Evolutionary conservation across 2,797 vertebrate species (phyloP).

Genomic region (Artibeus jamaicensis): DNA sequence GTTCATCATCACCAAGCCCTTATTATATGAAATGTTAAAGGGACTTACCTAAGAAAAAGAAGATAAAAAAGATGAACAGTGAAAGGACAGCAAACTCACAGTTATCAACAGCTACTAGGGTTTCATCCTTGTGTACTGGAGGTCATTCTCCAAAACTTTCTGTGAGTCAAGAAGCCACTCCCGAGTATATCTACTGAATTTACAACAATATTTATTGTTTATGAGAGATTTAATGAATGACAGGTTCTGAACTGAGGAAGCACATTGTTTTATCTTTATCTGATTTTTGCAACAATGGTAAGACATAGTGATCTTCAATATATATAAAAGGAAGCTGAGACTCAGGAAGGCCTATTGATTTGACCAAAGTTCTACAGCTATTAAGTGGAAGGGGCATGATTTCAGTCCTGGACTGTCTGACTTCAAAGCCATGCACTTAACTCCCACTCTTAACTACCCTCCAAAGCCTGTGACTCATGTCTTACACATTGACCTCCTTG

Average conservation of each 20-base stretch:
- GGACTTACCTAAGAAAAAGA: no score
- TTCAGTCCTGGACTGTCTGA: background rate
- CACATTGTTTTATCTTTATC: background rate
- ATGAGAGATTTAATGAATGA: background rate
- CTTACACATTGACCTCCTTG: background rate
- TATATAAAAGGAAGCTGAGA: background rate
- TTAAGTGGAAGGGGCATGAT: background rate
- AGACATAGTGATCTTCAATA: background rate
- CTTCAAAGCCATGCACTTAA: background rate
- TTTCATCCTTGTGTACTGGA: background rate
- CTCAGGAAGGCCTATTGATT: background rate
- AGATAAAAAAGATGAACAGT: no score
- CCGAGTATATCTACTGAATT: background rate
- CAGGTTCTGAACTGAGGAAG: background rate
- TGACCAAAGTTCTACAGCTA: background rate
- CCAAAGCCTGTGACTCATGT: background rate
- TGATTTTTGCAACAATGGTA: background rate
- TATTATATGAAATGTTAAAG: no score
- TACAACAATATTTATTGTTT: background rate
- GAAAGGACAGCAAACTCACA: no score
- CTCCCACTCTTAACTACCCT: background rate
- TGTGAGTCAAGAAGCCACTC: background rate
- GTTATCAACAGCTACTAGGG: background rate
- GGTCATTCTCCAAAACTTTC: background rate
- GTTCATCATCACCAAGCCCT: no score